phyloP scores from a whole-genome alignment of 92 coral and sea anemone genomes.

The Parazoanthus atlanticus region DNA sequence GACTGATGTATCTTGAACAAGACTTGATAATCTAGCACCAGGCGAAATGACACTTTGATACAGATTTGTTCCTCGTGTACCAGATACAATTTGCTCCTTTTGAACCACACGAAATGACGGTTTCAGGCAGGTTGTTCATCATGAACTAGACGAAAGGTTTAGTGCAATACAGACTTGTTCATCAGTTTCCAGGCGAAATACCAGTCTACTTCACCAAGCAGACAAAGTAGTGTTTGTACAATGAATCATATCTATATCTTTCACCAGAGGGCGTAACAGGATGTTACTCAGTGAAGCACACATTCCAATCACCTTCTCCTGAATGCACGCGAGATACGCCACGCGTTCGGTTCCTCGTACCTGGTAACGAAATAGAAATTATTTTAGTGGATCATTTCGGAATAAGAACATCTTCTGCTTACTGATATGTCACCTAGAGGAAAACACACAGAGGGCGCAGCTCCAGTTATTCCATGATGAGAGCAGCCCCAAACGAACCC shows the following conservation, averaged over 20 bases:
- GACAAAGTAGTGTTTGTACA: not conserved
- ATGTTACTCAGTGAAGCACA: not conserved
- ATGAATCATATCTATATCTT: not conserved
- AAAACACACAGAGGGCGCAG: no score
- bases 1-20: not conserved
- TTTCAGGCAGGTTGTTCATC: not conserved
- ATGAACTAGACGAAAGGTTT: not conserved
- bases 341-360: constrained; percentile 98
- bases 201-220: not conserved
- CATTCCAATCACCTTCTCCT: constrained; percentile 73
- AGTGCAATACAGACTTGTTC: no score
- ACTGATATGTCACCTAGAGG: no score
- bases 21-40: not conserved
- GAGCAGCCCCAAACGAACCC: no score
- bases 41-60: not conserved
- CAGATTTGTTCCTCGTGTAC: not conserved
- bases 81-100: no score
- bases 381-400: not conserved
- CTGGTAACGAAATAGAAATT: constrained; percentile 53
- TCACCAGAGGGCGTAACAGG: not conserved
- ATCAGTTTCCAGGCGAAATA: not conserved
- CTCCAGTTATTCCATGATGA: no score
- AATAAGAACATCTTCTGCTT: not conserved
- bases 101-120: not conserved
- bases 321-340: constrained; percentile 98